These are phyloP conservation scores for Thalassophryne amazonica DNA, from an alignment of 2,797 vertebrate genomes.

Conservation along the genomic window DNA sequence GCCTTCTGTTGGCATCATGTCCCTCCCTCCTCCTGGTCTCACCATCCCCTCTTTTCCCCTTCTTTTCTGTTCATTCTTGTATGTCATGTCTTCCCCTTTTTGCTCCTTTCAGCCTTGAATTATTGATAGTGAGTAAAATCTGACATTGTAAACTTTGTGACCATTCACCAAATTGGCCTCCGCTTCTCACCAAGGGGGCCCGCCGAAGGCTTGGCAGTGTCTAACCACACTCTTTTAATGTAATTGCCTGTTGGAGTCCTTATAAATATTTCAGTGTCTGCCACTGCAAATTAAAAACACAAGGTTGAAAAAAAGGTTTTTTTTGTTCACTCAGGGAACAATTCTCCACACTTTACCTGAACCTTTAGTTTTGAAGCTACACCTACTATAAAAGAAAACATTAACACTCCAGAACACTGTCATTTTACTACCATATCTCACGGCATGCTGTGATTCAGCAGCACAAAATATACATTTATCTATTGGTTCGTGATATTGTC, in stretches of 20 bases:
- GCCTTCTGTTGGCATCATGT: constrained; percentile 25
- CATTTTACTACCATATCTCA: too few relatives aligned
- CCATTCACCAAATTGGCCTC: constrained; percentile 86
- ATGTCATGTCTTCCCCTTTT: constrained; percentile 27
- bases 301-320: constrained; percentile 56
- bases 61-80: constrained; percentile 29
- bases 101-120: constrained; percentile 74
- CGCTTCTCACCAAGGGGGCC: constrained; percentile 80
- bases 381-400: too few relatives aligned
- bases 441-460: too few relatives aligned
- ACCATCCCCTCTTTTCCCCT: constrained; percentile 33
- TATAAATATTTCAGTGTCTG: constrained; percentile 93
- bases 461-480: too few relatives aligned
- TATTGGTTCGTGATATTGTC: too few relatives aligned
- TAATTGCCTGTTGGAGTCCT: constrained; percentile 91
- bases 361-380: constrained; percentile 27
- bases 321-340: constrained; percentile 44
- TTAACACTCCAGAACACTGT: too few relatives aligned
- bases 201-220: constrained; percentile 83
- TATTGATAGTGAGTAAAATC: constrained; percentile 92
- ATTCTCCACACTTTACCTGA: constrained; percentile 50
- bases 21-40: constrained; percentile 18
- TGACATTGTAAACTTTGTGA: constrained; percentile 88
- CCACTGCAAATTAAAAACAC: constrained; percentile 87
- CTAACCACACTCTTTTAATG: constrained; percentile 91